Evolutionary conservation across 2,113 vertebrate species (phyloP).

Genomic region (Rousettus leschenaultii): DNA sequence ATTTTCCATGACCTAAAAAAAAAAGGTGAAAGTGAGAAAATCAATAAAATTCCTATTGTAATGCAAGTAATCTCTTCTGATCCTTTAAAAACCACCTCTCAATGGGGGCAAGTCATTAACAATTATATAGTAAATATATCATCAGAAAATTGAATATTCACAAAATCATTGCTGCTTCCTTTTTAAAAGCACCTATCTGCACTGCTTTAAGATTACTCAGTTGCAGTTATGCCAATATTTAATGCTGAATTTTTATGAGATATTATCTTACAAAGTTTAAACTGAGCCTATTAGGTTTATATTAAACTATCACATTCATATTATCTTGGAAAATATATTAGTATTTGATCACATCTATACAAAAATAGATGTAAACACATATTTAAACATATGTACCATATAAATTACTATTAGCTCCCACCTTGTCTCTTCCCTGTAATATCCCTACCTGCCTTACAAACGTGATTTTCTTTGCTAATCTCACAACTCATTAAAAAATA

Average conservation of each 20-base stretch:
- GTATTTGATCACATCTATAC: background rate
- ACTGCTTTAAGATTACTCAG: background rate
- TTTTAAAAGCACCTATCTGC: background rate
- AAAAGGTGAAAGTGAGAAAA: conserved; percentile 57
- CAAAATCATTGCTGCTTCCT: background rate
- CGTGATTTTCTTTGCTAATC: background rate
- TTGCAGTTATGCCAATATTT: background rate
- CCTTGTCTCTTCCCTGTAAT: background rate
- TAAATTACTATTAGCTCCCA: background rate
- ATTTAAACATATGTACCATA: background rate
- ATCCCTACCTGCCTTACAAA: background rate
- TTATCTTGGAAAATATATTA: background rate
- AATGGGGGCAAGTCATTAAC: conserved; percentile 4
- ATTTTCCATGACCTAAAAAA: conserved; percentile 95
- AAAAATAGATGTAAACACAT: background rate
- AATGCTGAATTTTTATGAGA: background rate
- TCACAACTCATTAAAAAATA: conserved; percentile 15
- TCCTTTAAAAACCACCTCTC: conserved; percentile 23
- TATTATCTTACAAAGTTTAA: background rate
- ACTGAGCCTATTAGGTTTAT: background rate
- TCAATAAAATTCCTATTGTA: conserved; percentile 47
- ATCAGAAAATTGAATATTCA: conserved; percentile 17
- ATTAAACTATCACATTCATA: background rate
- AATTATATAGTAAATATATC: background rate
- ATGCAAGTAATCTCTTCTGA: background rate